Evolutionary conservation across 2,888 invertebrate genomes (phyloP), one percentile per base, ranked within the genome.

Genomic region (Synanthedon formicaeformis): DNA sequence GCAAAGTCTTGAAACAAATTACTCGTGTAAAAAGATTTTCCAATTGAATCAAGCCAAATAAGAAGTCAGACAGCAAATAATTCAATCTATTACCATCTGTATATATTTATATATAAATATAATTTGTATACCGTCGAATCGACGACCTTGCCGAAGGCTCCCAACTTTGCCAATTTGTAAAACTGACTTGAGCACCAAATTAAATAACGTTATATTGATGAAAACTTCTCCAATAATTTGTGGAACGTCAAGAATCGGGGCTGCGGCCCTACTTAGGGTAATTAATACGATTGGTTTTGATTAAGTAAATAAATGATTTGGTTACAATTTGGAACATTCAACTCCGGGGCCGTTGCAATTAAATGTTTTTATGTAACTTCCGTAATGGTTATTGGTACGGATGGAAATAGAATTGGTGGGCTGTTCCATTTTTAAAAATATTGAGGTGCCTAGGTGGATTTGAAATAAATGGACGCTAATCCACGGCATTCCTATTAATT

Each of bases 271-370:
- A 40, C 51, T 52, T 53, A 52, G 51, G 56, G 61, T 70, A 77
- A 77, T 77, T 77, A 76, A 75, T 72, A 66, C 64, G 70, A 74
- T 75, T 69, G 69, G 69, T 69, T 71, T 71, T 75, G 76, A 78
- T 78, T 75, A 74, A 66, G 71, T 66, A 76, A 78, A 78, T 75
- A 76, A 77, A 78, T 75, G 71, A 69, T 71, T 66, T 67, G 59
- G 59, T 71, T 64, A 63, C 65, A 61, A 69, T 68, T 73, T 67
- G 65, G 62, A 62, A 69, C 64, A 65, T 69, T 64, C 59, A 69
- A 69, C 57, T 70, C 55, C 55, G 40, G 54, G 5, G 52, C 52
- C 50, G 57, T 57, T 55, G 65, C 66, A 60, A 66, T 69, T 62
- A 63, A 62, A 70, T 54, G 51, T 53, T 56, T 49, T 61, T 66